Conservation (phyloP, 2,113 vertebrate species). For the Prochilodus magdalenae region DNA sequence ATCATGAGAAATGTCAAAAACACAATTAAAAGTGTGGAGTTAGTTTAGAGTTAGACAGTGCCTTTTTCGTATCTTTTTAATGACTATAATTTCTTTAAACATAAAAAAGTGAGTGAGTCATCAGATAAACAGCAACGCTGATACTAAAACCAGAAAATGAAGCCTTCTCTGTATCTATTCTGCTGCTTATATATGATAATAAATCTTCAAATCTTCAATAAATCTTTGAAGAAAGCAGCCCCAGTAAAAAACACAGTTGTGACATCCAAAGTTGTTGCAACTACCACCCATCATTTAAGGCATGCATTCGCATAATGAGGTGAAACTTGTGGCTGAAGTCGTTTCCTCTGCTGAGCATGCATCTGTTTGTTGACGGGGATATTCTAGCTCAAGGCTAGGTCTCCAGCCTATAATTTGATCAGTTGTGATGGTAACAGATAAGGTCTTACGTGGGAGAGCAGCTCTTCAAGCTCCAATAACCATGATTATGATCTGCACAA, state of each 20-base stretch:
- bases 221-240: background rate
- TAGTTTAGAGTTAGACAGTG: background rate
- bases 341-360: background rate
- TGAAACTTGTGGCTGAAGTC: background rate
- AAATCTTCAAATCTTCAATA: background rate
- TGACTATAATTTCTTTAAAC: background rate
- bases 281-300: constrained; percentile 14
- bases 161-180: background rate
- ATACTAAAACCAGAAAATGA: background rate
- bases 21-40: background rate
- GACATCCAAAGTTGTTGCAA: background rate
- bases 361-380: background rate
- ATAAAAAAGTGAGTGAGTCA: background rate
- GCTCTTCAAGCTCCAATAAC: constrained; percentile 41
- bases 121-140: background rate
- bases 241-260: background rate
- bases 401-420: constrained; percentile 35
- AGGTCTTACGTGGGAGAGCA: constrained; percentile 23
- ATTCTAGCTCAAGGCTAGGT: background rate
- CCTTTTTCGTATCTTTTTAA: background rate
- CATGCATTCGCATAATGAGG: constrained; percentile 16
- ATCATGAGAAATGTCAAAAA: background rate
- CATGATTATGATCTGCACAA: constrained; percentile 38
- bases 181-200: background rate
- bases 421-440: constrained; percentile 40